Base-by-base conservation (phyloP, 2,113 vertebrate genomes). In the Lutjanus erythropterus region DNA sequence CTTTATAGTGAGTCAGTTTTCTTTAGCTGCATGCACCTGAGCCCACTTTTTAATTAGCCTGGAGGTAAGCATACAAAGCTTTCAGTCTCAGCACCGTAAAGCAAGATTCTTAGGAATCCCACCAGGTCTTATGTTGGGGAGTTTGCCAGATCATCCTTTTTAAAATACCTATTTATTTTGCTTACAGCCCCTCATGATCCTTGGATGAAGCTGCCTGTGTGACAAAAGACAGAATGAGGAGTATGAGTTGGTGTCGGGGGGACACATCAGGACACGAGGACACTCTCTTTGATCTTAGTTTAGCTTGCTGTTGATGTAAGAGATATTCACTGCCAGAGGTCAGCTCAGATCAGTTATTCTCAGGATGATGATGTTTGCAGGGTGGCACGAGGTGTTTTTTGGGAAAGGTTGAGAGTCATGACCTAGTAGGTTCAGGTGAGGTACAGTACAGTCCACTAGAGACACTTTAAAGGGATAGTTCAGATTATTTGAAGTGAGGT, bases 271-370 rank as follows among this genome's bases (percentile, higher is more conserved):
- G 37, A 29, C 9, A 42, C 50, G 55, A 9, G 61, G 60, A 59
- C 10, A 2, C 33, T 6, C 19, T 3, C 61, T 78, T 56, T 81
- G 77, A 75, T 87, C 83, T 78, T 16, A 61, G 37, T 83, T 81
- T 78, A 78, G 78, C 62, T 41, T 47, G 74, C 49, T 61, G 60
- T 44, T 73, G 68, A 77, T 35, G 39, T 25, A 21, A n/a, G 42
- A 53, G 37, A 6, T 39, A 6, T 6, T 41, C 33, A 29, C 50
- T 16, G 46, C 60, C 39, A 27, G 29, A 29, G 65, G 71, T 70
- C 81, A 15, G 35, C 55, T 79, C 23, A 6, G 42, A 55, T 84
- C 67, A 0, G 33, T 59, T 31, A 16, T 18, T 65, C 37, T 55
- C 9, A 25, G 44, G 61, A 29, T 5, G 3, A 8, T 10, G 53